Base-by-base conservation (phyloP, 1,140 invertebrate genomes). In the Drosophila auraria region DNA sequence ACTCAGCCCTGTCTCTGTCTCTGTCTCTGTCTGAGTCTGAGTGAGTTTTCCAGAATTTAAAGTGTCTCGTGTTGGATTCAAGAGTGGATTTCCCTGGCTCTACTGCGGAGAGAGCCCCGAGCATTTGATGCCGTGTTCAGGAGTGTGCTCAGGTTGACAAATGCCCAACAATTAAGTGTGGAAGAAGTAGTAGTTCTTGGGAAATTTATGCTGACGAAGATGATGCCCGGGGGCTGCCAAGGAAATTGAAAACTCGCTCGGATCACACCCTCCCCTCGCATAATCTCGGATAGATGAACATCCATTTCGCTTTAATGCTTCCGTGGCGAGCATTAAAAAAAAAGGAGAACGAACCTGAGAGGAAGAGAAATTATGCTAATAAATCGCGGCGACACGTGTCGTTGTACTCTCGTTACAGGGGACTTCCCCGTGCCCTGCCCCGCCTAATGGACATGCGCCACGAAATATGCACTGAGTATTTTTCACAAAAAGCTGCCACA, bases 321-420 rank as follows among this genome's bases (percentile, higher is more conserved):
- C 86, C 83, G 82, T 77, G 57, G 63, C 58, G 78, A 77, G 64
- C 79, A 71, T 77, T 64, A 64, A 64, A 25, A 61, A 80, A 27
- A 27, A 38, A n/a, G 23, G 11, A 56, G 9, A 33, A 27, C 17
- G 27, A 40, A 78, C 73, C 73, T 84, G 78, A 83, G 78, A 83
- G 83, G 73, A 75, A 82, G 83, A 87, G 84, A 89, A 90, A 89
- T 89, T 89, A 89, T 89, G 84, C 86, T 89, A 89, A 89, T 89
- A 89, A 89, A 89, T 89, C 84, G 86, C 78, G 36, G 84, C 84
- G 84, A 89, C 84, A 89, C 84, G 84, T 87, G 84, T 87, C 84
- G 86, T 87, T 84, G 73, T 87, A 89, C 77, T 79, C 53, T 20
- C 45, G 20, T 56, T 56, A 45, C 51, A 45, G 47, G 20, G 54